phyloP scores from a whole-genome alignment of 1,140 invertebrate genomes.

The Cryptotermes secundus region DNA sequence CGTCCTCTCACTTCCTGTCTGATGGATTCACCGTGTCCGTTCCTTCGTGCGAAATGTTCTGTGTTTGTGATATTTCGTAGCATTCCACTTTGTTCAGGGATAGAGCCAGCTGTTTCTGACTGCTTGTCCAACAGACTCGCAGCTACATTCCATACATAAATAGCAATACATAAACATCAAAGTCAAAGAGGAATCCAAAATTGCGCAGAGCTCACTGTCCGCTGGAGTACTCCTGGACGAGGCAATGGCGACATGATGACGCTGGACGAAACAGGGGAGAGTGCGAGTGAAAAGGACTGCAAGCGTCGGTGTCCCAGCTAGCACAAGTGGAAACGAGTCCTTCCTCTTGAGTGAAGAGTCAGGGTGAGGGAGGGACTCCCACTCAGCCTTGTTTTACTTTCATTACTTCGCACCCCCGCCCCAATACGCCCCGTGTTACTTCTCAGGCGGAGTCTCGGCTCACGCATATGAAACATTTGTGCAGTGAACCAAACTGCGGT shows the following conservation, averaged over 20 bases:
- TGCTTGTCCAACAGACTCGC: no score
- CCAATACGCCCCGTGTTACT: background rate
- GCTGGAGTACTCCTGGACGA: background rate
- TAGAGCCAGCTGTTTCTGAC: no score
- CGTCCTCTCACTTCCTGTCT: no score
- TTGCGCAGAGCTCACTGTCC: no score
- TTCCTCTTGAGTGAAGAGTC: background rate
- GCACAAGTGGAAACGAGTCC: background rate
- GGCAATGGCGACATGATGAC: background rate
- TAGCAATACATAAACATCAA: no score
- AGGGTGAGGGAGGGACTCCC: background rate
- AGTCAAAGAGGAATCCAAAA: no score
- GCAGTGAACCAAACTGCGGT: constrained; percentile 14
- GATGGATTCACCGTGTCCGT: no score
- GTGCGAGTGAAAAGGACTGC: background rate
- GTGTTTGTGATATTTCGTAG: no score
- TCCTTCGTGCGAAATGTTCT: no score
- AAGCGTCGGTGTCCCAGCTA: background rate
- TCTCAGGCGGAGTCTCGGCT: background rate
- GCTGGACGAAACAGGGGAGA: background rate
- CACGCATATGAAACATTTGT: constrained; percentile 17
- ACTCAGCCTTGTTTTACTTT: constrained; percentile 17
- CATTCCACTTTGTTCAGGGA: no score
- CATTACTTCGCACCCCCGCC: background rate
- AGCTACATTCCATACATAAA: no score